Conservation (phyloP, 2,113 vertebrate species). For the Bambusicola thoracicus region DNA sequence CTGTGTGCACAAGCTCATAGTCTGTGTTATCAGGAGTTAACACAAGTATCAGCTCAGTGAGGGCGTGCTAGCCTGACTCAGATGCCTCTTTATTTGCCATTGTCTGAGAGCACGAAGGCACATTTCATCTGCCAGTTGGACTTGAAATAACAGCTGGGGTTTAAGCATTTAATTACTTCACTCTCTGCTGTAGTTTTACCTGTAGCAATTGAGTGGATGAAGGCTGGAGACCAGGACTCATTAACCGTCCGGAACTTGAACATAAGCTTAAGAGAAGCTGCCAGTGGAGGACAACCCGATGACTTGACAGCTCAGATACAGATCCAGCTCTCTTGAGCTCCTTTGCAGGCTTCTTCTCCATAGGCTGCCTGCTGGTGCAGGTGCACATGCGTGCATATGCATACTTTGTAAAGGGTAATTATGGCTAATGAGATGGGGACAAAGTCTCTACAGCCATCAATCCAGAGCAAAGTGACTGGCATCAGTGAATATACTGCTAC, state of each 20-base stretch:
- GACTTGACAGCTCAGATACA: neutral
- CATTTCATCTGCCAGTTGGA: neutral
- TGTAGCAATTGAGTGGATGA: too few relatives aligned
- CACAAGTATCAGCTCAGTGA: neutral
- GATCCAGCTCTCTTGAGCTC: neutral
- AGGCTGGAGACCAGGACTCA: neutral
- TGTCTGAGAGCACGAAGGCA: rapidly evolving
- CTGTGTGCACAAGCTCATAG: neutral
- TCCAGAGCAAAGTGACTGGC: neutral
- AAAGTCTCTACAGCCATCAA: neutral
- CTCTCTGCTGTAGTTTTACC: neutral
- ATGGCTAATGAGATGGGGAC: neutral
- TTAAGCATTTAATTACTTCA: neutral
- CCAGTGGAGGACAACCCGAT: neutral
- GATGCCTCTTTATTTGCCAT: neutral
- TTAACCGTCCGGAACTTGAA: neutral
- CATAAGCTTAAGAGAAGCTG: neutral
- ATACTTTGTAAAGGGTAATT: neutral
- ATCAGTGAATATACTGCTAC: rapidly evolving
- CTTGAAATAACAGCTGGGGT: rapidly evolving
- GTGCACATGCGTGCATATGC: neutral
- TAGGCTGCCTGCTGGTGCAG: neutral
- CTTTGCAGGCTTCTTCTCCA: neutral
- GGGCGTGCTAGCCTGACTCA: neutral
- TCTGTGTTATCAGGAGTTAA: neutral